Evolutionary conservation across 1,140 invertebrate genomes (phyloP).

Genomic region (Ceratitis capitata): DNA sequence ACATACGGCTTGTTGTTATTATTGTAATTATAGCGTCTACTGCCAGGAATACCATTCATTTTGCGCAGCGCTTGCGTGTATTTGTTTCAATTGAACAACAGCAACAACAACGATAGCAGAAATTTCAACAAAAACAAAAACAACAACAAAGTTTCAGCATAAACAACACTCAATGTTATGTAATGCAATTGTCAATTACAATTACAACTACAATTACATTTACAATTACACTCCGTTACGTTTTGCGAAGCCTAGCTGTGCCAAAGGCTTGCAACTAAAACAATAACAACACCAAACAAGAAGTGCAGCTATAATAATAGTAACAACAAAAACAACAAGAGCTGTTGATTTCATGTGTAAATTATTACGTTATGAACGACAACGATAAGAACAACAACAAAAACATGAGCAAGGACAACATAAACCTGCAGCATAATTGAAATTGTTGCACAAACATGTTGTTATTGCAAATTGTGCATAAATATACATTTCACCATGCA

Average conservation of each 20-base stretch:
- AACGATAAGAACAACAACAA: background rate
- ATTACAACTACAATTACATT: conserved; percentile 17
- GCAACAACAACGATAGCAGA: background rate
- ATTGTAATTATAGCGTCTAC: background rate
- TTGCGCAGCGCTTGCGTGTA: background rate
- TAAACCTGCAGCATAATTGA: background rate
- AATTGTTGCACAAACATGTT: conserved; percentile 1
- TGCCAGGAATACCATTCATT: background rate
- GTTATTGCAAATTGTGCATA: conserved; percentile 7
- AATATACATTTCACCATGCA: background rate
- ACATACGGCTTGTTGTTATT: conserved; percentile 21
- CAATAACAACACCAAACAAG: background rate
- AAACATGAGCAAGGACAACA: too few relatives aligned
- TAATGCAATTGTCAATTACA: conserved; percentile 32
- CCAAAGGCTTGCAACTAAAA: background rate
- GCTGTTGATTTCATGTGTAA: too few relatives aligned
- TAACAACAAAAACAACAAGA: background rate
- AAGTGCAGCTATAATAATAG: background rate
- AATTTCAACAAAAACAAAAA: background rate
- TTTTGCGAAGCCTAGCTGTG: background rate
- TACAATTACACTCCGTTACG: too few relatives aligned
- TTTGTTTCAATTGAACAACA: background rate
- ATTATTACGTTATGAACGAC: background rate
- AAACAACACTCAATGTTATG: conserved; percentile 23
- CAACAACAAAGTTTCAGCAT: background rate